Percentiles rank a stretch among this genome's conserved stretches.
Conservation (phyloP, 2,888 invertebrate genomes). For the Campoplex nolae region DNA sequence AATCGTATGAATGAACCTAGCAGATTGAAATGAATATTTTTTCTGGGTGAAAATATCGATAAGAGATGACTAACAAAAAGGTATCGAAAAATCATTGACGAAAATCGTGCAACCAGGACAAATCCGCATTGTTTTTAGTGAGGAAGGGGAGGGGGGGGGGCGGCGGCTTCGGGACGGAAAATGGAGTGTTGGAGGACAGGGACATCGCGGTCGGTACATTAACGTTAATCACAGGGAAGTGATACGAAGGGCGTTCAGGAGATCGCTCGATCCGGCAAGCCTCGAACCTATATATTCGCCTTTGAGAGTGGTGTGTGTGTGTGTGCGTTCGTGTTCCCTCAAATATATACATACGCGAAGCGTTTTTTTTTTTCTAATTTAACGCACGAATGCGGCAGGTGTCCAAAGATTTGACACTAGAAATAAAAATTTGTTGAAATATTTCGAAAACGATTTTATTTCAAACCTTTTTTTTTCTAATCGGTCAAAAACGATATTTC, state of each 20-base stretch:
- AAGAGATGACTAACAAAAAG: neutral
- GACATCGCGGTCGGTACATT: constrained; percentile 72
- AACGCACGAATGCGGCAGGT: neutral
- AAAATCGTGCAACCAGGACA: neutral
- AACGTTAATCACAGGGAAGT: constrained; percentile 73
- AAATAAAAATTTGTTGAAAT: too few relatives aligned
- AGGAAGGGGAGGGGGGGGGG: constrained; percentile 15
- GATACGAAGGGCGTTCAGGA: constrained; percentile 55
- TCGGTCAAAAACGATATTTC: too few relatives aligned
- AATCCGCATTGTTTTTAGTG: constrained; percentile 29
- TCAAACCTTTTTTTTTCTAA: neutral
- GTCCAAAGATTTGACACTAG: neutral
- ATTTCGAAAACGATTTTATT: too few relatives aligned
- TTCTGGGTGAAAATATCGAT: too few relatives aligned
- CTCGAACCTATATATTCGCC: constrained; percentile 33
- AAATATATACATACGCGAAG: neutral
- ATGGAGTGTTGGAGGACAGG: constrained; percentile 9
- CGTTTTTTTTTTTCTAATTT: neutral
- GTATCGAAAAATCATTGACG: neutral
- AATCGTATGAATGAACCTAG: too few relatives aligned
- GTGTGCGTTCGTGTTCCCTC: neutral
- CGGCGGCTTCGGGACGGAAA: constrained; percentile 6
- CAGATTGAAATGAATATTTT: too few relatives aligned
- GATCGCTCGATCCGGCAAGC: constrained; percentile 33
- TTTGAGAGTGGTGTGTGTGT: neutral